Percentiles rank a stretch among this genome's conserved stretches.
phyloP scores from a whole-genome alignment of 1,140 invertebrate species.

The Hypothenemus hampei region DNA sequence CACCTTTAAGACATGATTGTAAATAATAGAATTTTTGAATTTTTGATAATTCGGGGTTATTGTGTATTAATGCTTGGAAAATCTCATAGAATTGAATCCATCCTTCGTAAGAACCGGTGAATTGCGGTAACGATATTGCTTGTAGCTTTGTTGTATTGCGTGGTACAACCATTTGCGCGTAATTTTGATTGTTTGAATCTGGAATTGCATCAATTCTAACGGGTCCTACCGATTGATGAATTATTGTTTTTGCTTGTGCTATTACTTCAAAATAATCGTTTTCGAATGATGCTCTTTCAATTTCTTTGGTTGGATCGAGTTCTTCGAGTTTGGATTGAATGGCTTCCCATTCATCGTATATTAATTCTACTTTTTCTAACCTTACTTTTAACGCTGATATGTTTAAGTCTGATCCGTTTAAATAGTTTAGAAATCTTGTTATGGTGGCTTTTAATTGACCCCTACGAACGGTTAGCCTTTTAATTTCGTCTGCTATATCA shows the following conservation, averaged over 20 bases:
- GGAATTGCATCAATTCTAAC: background rate
- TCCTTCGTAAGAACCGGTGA: constrained; percentile 20
- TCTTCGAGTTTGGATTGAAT: constrained; percentile 9
- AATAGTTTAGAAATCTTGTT: background rate
- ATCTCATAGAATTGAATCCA: constrained; percentile 22
- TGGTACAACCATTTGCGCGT: background rate
- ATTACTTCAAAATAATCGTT: constrained; percentile 1
- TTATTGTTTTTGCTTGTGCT: background rate
- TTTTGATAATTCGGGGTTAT: constrained; percentile 19
- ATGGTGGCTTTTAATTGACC: background rate
- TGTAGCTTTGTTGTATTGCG: constrained; percentile 6
- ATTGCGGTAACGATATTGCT: constrained; percentile 9
- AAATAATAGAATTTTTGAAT: constrained; percentile 36
- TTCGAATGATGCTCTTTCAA: constrained; percentile 4
- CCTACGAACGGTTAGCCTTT: constrained; percentile 1
- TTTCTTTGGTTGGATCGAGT: background rate
- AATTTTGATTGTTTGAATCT: background rate
- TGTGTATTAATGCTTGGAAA: constrained; percentile 21
- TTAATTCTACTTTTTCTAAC: background rate
- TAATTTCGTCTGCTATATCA: too few relatives aligned
- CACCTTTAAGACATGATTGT: constrained; percentile 24
- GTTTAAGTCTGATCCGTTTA: background rate
- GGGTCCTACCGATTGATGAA: background rate
- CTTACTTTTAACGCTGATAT: background rate
- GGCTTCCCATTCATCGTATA: background rate